These are phyloP conservation scores for Zoroaster sp. DNA, from an alignment of 53 echinoderm and acorn worm species.

Conservation along the genomic window DNA sequence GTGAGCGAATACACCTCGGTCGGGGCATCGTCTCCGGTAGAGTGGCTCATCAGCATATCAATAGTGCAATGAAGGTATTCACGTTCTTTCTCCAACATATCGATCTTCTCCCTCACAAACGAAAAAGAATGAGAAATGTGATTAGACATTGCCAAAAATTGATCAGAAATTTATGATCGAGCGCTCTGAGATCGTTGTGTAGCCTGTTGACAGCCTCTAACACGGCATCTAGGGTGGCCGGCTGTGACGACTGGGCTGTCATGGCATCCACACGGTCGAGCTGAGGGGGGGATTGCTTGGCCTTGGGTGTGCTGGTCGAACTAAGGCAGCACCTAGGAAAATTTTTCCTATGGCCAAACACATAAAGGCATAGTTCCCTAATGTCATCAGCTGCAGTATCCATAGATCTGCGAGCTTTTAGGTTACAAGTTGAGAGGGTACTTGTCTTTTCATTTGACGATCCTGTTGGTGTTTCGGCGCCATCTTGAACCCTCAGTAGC, in stretches of 20 bases:
- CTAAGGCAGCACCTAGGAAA: slow-evolving; percentile 25
- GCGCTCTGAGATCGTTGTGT: neutral
- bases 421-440: neutral
- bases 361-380: neutral
- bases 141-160: neutral
- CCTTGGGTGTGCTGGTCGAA: neutral
- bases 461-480: neutral
- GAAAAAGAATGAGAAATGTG: neutral
- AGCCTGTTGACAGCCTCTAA: too few species aligned
- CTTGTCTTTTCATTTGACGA: neutral
- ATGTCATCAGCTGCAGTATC: too few species aligned
- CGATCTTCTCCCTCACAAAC: slow-evolving; percentile 2
- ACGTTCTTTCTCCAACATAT: slow-evolving; percentile 6
- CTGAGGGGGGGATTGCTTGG: neutral
- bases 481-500: neutral
- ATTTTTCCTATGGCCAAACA: slow-evolving; percentile 11
- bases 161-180: slow-evolving; percentile 20
- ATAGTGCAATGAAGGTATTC: slow-evolving; percentile 14
- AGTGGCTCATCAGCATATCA: slow-evolving; percentile 27
- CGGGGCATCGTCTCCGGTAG: neutral
- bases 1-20: neutral
- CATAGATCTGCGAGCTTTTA: slow-evolving; percentile 17
- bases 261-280: neutral
- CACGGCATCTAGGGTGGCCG: neutral
- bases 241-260: neutral